Conservation (phyloP, 2,113 vertebrate species). For the Notarius lentiginosus region DNA sequence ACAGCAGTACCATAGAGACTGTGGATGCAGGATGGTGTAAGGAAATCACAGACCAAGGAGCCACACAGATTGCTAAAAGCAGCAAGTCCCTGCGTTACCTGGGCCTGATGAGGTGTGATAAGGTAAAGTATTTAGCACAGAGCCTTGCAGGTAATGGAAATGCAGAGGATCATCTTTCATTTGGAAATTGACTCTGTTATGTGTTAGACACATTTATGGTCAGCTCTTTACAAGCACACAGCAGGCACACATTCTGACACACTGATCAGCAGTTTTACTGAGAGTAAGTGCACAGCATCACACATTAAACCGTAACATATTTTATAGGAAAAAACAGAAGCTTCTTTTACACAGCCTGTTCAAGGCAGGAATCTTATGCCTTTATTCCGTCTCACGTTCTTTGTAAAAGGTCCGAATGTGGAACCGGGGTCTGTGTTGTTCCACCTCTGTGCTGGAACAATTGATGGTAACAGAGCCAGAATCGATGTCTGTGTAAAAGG, state of each 20-base stretch:
- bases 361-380: too few relatives aligned
- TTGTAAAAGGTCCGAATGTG: too few relatives aligned
- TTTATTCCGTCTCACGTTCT: too few relatives aligned
- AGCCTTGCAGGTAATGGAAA: not conserved
- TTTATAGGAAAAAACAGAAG: not conserved
- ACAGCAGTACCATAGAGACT: constrained; percentile 95
- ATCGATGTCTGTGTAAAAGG: too few relatives aligned
- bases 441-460: too few relatives aligned
- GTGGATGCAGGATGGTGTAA: constrained; percentile 99
- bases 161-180: not conserved
- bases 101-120: constrained; percentile 98
- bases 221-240: not conserved
- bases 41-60: constrained; percentile 95
- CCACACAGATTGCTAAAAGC: constrained; percentile 93
- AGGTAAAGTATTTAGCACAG: constrained; percentile 77
- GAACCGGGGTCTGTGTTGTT: too few relatives aligned
- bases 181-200: not conserved
- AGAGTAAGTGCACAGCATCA: not conserved
- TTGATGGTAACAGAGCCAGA: too few relatives aligned
- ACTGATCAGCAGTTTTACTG: not conserved
- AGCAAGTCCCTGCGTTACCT: constrained; percentile 96
- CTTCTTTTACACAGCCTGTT: too few relatives aligned
- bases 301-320: not conserved
- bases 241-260: not conserved
- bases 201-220: not conserved